Evolutionary conservation across 2,113 vertebrate genomes (phyloP), one percentile per base, ranked within the genome.

Genomic region (Podocnemis expansa): DNA sequence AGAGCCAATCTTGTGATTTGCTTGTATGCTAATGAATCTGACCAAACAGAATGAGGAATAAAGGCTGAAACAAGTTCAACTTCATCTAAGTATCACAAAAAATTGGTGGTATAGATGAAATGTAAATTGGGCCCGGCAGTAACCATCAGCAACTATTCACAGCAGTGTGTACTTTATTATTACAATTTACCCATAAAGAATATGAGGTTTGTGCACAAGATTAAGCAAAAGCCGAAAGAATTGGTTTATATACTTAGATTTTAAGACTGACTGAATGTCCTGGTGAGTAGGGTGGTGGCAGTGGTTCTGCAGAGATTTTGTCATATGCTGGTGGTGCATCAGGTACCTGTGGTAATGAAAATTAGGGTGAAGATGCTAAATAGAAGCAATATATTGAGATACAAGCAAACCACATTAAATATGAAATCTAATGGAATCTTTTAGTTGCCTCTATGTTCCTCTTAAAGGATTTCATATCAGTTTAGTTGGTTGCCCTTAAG

Each of bases 281-380:
- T 47, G 98, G 99, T 34, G 98, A 98, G 80, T 99, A 99, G 29
- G 99, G 99, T 70, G 99, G 99, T 92, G 99, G 99, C 85, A 97
- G 96, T 5, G 95, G 97, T 24, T 98, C 98, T 54, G 97, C 89
- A 78, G 98, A 96, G 84, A 99, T 96, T 98, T 99, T 99, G 80
- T 99, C 99, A 86, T 99, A 99, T 85, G 99, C 98, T 87, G 99
- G 99, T 67, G 99, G 99, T 86, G 99, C 99, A 80, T 98, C 98
- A 8, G 99, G 98, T 90, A 99, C 95, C 99, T 99, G 78, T 81
- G 73, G 90, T 78, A 90, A 91, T 16, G 29, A 97, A 91, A 96
- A 90, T 45, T 5, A 1, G 1, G 88, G 12, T 89, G 43, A 93
- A 96, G 85, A 49, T 81, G 5, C 29, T 81, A 85, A 85, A 83